phyloP scores from a whole-genome alignment of 2,888 invertebrate genomes.

The Steinernema scapterisci region DNA sequence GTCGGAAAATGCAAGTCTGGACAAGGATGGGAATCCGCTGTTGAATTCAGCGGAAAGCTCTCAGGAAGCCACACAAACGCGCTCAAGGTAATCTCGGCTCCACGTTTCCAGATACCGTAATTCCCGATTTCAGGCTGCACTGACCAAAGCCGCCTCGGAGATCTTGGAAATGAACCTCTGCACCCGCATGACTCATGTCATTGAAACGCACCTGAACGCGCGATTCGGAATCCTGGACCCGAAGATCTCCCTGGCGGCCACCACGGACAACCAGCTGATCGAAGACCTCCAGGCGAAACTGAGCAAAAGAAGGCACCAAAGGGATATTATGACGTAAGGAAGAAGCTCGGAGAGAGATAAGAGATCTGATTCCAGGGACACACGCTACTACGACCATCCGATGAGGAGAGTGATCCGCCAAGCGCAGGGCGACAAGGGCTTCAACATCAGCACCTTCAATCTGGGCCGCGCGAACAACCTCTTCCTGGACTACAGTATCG shows the following conservation, averaged over 20 bases:
- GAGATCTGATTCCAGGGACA: too few relatives aligned
- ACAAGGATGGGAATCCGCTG: not conserved
- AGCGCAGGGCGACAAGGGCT: not conserved
- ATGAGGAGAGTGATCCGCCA: too few relatives aligned
- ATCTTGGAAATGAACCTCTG: slow-evolving; percentile 43
- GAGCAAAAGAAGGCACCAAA: slow-evolving; percentile 12
- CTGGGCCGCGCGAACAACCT: slow-evolving; percentile 59
- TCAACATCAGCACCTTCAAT: slow-evolving; percentile 32
- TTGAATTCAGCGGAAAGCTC: not conserved
- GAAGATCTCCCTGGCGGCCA: slow-evolving; percentile 56
- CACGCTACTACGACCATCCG: too few relatives aligned
- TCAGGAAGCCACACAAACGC: not conserved
- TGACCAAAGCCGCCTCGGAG: slow-evolving; percentile 37
- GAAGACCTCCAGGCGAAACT: slow-evolving; percentile 43
- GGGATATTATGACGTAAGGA: slow-evolving; percentile 29
- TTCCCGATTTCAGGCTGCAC: slow-evolving; percentile 25
- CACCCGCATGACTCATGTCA: slow-evolving; percentile 42
- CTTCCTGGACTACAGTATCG: slow-evolving; percentile 60
- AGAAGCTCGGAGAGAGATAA: not conserved
- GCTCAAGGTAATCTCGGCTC: not conserved
- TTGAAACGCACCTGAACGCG: slow-evolving; percentile 53
- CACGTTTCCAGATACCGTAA: not conserved
- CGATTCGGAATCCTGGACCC: slow-evolving; percentile 57
- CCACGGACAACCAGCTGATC: slow-evolving; percentile 56
- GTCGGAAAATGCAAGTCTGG: slow-evolving; percentile 15